phyloP scores from a whole-genome alignment of 2,113 vertebrate species.

The Dromiciops gliroides region DNA sequence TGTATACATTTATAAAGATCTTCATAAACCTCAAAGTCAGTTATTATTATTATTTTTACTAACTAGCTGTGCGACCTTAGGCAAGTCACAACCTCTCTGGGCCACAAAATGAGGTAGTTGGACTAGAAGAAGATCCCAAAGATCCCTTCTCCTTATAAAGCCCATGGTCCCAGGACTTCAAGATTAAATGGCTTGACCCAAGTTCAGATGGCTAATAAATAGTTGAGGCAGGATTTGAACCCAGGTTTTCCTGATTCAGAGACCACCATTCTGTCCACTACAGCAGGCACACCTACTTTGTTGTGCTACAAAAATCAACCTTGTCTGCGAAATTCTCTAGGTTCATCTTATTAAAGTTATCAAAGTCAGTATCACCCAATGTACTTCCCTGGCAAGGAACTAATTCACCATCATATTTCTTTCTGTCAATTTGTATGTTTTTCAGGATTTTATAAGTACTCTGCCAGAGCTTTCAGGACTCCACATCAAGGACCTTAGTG shows the following conservation, averaged over 20 bases:
- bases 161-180: not conserved
- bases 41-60: not conserved
- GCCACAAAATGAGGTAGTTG: no score
- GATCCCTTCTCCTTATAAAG: no score
- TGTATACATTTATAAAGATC: no score
- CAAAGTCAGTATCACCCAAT: not conserved
- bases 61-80: not conserved
- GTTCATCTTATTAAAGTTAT: not conserved
- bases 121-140: no score
- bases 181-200: not conserved
- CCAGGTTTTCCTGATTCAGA: not conserved
- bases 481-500: conserved; percentile 70
- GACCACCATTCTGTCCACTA: not conserved
- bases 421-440: conserved; percentile 40
- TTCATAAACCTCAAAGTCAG: no score
- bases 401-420: not conserved
- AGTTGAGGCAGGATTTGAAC: not conserved
- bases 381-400: not conserved
- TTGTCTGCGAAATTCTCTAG: not conserved
- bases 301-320: not conserved
- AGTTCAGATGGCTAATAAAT: not conserved
- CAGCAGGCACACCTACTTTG: not conserved
- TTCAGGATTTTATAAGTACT: conserved; percentile 81
- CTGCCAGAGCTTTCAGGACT: conserved; percentile 80
- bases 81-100: no score